Evolutionary conservation across 2,113 vertebrate genomes (phyloP), one percentile per base, ranked within the genome.

Genomic region (Macheiramphus alcinus): DNA sequence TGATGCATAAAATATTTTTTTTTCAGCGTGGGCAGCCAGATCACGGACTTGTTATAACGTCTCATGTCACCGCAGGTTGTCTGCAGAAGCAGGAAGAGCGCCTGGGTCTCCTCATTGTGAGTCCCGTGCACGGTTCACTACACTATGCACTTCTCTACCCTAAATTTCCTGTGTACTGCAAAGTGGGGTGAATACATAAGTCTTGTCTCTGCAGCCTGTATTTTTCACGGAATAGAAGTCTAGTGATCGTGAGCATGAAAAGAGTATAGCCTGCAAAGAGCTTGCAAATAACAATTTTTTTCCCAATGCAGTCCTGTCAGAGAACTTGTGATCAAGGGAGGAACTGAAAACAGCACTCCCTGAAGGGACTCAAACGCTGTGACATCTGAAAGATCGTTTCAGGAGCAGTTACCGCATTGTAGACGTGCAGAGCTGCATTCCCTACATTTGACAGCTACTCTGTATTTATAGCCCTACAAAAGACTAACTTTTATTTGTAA

Each of bases 251-350:
- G n/a, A 79, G 36, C 48, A n/a, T 32, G 20, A 74, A 66, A 62
- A 80, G 23, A 58, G 17, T 21, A 17, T 13, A 74, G 86, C 47
- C 58, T 62, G 67, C 71, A 75, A 88, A 72, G 9, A 86, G 26
- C 29, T 63, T 18, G 11, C 71, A 79, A 48, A 59, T 63, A 80
- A 25, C 27, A 36, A 11, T 53, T 42, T 59, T 68, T 94, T 73
- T 66, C 20, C 66, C 56, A n/a, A 1, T 38, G 42, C 80, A 38
- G 61, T 67, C 38, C 86, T 92, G 80, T 94, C 89, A 96, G 72
- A 87, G 55, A 84, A 90, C 20, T 81, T 72, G 71, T 80, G 91
- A 94, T 94, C 91, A 91, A 95, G 66, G 89, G 56, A 86, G 16
- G 52, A 80, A 66, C 27, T 75, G 79, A 85, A 88, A 79, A 80